Evolutionary conservation across 2,113 vertebrate genomes (phyloP), one percentile per base, ranked within the genome.

Genomic region (Mellivora capensis): DNA sequence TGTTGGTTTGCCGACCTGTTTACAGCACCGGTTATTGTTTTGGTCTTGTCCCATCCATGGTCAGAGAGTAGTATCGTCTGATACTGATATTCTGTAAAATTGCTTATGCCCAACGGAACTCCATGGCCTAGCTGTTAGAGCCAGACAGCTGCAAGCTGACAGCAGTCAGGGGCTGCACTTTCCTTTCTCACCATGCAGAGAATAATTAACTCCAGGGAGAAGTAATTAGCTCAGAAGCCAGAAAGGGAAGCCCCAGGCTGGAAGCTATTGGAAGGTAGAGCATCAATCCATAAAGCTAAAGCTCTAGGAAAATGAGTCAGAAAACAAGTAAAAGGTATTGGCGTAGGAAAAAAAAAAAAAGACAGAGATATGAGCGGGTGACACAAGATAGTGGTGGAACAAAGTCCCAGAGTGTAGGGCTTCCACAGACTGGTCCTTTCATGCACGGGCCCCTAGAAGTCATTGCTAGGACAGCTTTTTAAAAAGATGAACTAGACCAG

Each of bases 181-280:
- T 90, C 69, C 90, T 94, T 96, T 88, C 87, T 95, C 94, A 34
- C 90, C 76, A 76, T 86, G 81, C 97, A 94, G 90, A 94, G 94
- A 98, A 97, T 96, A 97, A 98, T 98, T 97, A 97, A 98, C 97
- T 98, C 64, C 44, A 92, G 80, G 96, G 91, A 61, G 93, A 96
- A 98, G 93, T 95, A 95, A 97, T 97, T 98, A 98, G 96, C 97
- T 97, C 93, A 90, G 87, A 96, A 96, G 52, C 81, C 83, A 97
- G 62, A 42, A 93, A 90, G 90, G 76, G 69, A 96, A 71, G 85
- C 84, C 77, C n/a, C n/a, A 79, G 95, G 93, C 93, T 97, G 71
- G 76, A 93, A 96, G 93, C 84, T 96, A 95, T 82, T 96, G 97
- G 96, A 97, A 96, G 84, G 87, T 90, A 96, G 62, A 82, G 54